Percentiles rank a stretch among this genome's conserved stretches.
Evolutionary conservation across 2,113 vertebrate species (phyloP).

Genomic region (Murina feae): DNA sequence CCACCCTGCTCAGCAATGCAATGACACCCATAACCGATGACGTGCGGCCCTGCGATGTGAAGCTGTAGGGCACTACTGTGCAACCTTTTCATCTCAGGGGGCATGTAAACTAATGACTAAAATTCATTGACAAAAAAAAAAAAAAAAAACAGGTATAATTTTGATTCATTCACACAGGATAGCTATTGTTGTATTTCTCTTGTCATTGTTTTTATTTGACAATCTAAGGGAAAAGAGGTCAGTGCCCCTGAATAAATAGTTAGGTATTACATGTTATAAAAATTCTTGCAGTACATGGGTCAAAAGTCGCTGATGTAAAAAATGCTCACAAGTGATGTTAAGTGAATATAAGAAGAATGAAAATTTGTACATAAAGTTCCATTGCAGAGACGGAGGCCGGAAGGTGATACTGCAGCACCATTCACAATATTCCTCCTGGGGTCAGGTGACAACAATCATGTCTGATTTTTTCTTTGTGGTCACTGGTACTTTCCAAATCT

Average conservation of each 20-base stretch:
- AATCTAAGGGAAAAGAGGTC: neutral
- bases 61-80: rapidly evolving
- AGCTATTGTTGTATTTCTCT: neutral
- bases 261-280: neutral
- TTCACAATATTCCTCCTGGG: neutral
- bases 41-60: rapidly evolving
- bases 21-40: rapidly evolving
- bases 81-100: neutral
- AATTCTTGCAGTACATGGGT: neutral
- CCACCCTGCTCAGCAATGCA: rapidly evolving
- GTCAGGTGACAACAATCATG: rapidly evolving
- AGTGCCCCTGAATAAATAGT: neutral
- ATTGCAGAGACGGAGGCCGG: too few relatives aligned
- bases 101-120: neutral
- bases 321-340: rapidly evolving
- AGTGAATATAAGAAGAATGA: neutral
- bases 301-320: neutral
- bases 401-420: rapidly evolving
- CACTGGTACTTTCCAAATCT: neutral
- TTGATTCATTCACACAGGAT: neutral
- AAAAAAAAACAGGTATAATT: neutral
- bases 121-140: neutral
- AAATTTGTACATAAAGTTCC: neutral
- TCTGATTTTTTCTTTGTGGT: neutral
- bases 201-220: neutral